These are phyloP conservation scores for Centropyge bicolor DNA, from an alignment of 2,797 vertebrate genomes.

Conservation along the genomic window DNA sequence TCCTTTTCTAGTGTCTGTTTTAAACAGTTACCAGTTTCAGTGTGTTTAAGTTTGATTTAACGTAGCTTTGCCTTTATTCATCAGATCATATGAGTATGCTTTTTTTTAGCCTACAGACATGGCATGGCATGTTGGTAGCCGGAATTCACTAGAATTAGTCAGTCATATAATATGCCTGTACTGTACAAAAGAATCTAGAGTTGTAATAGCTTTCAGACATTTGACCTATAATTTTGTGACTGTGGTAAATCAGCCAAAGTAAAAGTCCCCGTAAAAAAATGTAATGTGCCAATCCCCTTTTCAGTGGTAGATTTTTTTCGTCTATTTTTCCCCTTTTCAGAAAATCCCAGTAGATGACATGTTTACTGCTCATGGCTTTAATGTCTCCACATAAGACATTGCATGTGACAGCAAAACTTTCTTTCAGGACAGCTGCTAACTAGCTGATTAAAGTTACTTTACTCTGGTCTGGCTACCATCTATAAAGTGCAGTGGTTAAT, in stretches of 20 bases:
- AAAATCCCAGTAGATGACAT: conserved; percentile 1
- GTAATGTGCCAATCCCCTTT: conserved; percentile 10
- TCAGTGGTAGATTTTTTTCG: conserved; percentile 12
- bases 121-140: conserved; percentile 45
- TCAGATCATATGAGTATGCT: conserved; percentile 31
- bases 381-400: conserved; percentile 8
- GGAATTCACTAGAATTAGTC: conserved; percentile 35
- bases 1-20: conserved; percentile 55
- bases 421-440: background rate
- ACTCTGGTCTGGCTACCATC: conserved; percentile 52
- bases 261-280: conserved; percentile 1
- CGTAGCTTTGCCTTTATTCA: conserved; percentile 34
- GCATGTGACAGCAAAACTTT: conserved; percentile 15
- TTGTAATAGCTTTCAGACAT: conserved; percentile 24
- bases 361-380: conserved; percentile 1
- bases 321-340: background rate
- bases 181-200: conserved; percentile 26
- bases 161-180: conserved; percentile 6
- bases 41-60: conserved; percentile 44
- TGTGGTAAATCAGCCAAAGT: conserved; percentile 33
- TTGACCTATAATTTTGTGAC: conserved; percentile 32
- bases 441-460: conserved; percentile 47
- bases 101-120: conserved; percentile 24
- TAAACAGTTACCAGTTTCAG: conserved; percentile 26
- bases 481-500: conserved; percentile 33